phyloP scores from a whole-genome alignment of 2,797 vertebrate genomes.

The Rhinoraja longicauda region DNA sequence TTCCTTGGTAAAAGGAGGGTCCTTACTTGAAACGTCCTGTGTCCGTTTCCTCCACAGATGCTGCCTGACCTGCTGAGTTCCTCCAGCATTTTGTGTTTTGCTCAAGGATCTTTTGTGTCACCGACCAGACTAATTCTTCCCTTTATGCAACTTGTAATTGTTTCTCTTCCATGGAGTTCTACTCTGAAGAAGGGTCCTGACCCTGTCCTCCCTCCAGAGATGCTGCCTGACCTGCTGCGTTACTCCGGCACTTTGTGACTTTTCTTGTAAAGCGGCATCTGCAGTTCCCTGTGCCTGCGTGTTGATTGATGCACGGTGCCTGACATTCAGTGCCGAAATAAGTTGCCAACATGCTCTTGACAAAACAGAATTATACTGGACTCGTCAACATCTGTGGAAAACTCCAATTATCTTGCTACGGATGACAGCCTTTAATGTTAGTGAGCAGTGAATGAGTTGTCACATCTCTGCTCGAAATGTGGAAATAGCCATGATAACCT shows the following conservation, averaged over 20 bases:
- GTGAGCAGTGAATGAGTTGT: not conserved
- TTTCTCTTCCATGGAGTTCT: not conserved
- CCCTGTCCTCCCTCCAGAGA: too few relatives aligned
- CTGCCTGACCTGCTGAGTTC: too few relatives aligned
- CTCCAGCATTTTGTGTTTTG: too few relatives aligned
- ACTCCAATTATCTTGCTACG: not conserved
- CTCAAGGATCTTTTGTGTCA: too few relatives aligned
- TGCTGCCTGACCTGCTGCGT: too few relatives aligned
- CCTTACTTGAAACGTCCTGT: too few relatives aligned
- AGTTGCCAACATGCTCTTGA: not conserved
- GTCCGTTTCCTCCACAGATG: too few relatives aligned
- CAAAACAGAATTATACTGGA: not conserved
- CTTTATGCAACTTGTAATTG: not conserved
- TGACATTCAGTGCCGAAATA: not conserved
- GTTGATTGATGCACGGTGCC: not conserved
- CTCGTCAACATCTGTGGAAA: not conserved
- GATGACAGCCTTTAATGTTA: not conserved
- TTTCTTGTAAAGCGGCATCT: too few relatives aligned
- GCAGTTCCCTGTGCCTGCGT: too few relatives aligned
- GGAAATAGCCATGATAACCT: not conserved
- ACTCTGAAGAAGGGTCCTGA: too few relatives aligned
- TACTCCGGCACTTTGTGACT: too few relatives aligned
- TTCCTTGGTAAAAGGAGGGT: not conserved
- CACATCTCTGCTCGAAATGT: not conserved
- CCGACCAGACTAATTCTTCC: not conserved